Evolutionary conservation across 2,797 vertebrate genomes (phyloP).

Genomic region (Poliocrania exsul): DNA sequence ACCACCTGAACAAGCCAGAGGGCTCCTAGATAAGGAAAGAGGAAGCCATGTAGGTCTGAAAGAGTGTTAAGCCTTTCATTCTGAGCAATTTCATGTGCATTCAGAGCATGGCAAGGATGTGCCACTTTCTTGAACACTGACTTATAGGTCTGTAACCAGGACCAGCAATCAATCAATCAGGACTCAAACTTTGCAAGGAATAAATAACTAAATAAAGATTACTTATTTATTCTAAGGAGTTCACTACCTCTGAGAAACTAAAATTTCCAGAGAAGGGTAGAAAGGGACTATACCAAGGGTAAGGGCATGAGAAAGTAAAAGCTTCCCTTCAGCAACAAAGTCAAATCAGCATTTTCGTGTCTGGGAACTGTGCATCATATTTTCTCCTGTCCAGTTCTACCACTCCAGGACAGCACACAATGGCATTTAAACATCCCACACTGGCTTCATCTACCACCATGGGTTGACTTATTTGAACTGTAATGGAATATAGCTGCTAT

Average conservation of each 20-base stretch:
- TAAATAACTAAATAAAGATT: not conserved
- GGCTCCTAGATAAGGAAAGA: not conserved
- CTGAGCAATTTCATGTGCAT: rapidly evolving
- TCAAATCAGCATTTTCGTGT: not conserved
- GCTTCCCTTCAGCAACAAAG: not conserved
- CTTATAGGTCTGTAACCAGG: not conserved
- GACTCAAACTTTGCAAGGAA: not conserved
- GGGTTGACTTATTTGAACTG: not conserved
- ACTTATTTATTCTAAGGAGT: not conserved
- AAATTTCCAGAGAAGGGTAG: not conserved
- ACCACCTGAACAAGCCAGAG: not conserved
- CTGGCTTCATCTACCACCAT: not conserved
- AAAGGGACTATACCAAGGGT: not conserved
- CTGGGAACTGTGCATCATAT: rapidly evolving
- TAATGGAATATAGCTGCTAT: constrained; percentile 15
- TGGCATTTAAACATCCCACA: not conserved
- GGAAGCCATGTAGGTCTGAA: not conserved
- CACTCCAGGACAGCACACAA: not conserved
- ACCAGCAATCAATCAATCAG: not conserved
- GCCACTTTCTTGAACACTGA: not conserved
- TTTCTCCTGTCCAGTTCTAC: not conserved
- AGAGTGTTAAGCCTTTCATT: not conserved
- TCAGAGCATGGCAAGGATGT: not conserved
- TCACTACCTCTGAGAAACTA: not conserved
- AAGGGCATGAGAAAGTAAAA: not conserved